These are phyloP conservation scores for Odocoileus hemionus DNA, from an alignment of 2,113 vertebrate species.

Conservation along the genomic window DNA sequence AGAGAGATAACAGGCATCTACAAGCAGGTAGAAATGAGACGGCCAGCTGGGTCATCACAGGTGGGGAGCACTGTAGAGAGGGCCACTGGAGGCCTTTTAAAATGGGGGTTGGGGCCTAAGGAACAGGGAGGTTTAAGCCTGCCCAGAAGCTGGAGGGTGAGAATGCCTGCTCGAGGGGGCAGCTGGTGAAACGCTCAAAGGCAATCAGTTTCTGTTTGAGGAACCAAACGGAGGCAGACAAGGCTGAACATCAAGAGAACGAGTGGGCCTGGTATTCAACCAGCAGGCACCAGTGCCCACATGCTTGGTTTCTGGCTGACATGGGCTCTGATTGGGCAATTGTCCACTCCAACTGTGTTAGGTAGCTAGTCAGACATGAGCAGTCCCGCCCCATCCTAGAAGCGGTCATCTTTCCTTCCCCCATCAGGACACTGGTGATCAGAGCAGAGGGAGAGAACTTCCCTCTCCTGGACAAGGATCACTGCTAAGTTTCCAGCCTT, in stretches of 20 bases:
- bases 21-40: background rate
- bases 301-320: background rate
- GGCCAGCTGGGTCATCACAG: background rate
- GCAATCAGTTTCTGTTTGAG: background rate
- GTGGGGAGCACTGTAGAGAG: background rate
- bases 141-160: background rate
- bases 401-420: background rate
- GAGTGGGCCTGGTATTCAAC: background rate
- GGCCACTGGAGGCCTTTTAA: background rate
- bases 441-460: background rate
- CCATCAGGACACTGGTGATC: background rate
- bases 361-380: background rate
- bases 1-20: background rate
- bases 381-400: rapidly evolving
- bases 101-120: background rate
- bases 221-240: background rate
- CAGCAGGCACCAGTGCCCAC: rapidly evolving
- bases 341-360: background rate
- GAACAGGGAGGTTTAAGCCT: too few species aligned
- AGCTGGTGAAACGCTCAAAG: background rate
- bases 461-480: background rate
- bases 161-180: background rate
- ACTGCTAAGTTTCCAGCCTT: background rate
- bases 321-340: background rate
- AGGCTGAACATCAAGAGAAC: background rate